Evolutionary conservation across 2,797 vertebrate species (phyloP).

Genomic region (Tamandua tetradactyla): DNA sequence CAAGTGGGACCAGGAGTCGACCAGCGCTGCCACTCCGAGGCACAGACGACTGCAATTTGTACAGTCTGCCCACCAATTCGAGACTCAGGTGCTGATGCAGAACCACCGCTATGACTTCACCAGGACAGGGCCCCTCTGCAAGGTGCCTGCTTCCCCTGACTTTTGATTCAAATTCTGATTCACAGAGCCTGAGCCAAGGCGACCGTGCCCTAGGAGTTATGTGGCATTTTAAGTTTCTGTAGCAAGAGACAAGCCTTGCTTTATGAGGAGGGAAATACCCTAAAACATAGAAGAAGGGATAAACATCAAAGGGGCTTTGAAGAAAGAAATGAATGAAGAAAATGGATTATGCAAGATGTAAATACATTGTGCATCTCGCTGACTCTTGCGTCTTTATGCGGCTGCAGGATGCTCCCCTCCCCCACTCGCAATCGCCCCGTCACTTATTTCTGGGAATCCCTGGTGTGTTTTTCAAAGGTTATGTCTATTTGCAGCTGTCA

Average conservation of each 20-base stretch:
- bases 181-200: not conserved
- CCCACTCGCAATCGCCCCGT: not conserved
- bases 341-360: not conserved
- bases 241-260: not conserved
- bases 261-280: not conserved
- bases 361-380: not conserved
- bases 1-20: not conserved
- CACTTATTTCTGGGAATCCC: not conserved
- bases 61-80: not conserved
- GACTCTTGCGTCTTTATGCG: not conserved
- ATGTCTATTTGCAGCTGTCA: not conserved
- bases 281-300: not conserved
- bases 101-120: not conserved
- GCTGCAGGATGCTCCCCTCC: not conserved
- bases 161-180: not conserved
- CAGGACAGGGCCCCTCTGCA: not conserved
- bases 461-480: not conserved
- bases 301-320: not conserved
- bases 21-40: too few relatives aligned
- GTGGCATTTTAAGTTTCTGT: not conserved
- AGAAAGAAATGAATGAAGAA: not conserved
- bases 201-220: not conserved
- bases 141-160: not conserved
- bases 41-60: not conserved
- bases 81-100: not conserved